Conservation (phyloP, 2,113 vertebrate genomes). For the Sakesphorus luctuosus region DNA sequence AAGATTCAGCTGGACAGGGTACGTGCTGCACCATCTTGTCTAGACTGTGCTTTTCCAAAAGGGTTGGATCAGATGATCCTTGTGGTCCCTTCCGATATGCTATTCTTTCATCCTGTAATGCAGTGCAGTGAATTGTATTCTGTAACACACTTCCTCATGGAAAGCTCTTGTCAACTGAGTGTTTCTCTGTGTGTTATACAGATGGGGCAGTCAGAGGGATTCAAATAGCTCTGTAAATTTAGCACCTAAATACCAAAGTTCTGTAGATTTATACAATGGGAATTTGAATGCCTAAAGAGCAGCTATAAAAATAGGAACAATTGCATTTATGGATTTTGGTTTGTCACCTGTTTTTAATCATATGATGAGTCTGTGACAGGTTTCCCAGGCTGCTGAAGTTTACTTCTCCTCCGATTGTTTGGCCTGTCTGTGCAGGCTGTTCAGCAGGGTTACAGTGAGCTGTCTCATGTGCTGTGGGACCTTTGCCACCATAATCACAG, state of each 20-base stretch:
- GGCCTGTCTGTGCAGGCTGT: background rate
- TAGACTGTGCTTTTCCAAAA: background rate
- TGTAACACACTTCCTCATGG: background rate
- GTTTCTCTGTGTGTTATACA: background rate
- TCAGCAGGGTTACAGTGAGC: background rate
- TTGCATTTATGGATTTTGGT: background rate
- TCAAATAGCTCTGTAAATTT: background rate
- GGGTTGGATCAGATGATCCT: background rate
- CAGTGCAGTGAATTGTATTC: background rate
- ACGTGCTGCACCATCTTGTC: background rate
- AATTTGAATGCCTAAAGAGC: background rate
- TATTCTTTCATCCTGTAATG: background rate
- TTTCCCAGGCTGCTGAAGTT: background rate
- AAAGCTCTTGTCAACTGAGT: background rate
- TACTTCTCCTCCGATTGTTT: background rate
- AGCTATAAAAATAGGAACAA: background rate
- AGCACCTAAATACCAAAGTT: background rate
- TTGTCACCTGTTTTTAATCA: background rate
- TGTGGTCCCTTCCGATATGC: background rate
- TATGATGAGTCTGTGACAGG: background rate
- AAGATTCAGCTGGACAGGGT: background rate
- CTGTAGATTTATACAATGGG: background rate
- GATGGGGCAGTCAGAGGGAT: background rate
- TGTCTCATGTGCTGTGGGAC: background rate
- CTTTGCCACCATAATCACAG: background rate